Percentiles rank a stretch among this genome's conserved stretches.
Conservation (phyloP, 2,888 invertebrate genomes). For the Archips xylosteana region DNA sequence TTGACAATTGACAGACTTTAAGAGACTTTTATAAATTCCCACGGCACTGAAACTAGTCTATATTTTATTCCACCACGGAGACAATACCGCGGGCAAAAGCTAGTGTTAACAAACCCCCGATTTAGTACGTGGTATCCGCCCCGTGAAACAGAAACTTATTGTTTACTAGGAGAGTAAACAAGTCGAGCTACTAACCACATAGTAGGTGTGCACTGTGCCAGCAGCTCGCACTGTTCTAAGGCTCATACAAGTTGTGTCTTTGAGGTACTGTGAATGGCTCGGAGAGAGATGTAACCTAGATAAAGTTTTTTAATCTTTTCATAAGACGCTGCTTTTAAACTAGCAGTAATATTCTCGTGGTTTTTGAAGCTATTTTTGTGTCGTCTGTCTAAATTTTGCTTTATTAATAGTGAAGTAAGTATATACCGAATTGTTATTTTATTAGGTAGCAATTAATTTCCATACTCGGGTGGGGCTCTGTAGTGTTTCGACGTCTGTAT, state of each 20-base stretch:
- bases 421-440: too few species aligned
- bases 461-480: too few species aligned
- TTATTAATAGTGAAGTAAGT: too few species aligned
- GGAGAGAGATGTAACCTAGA: slow-evolving; percentile 66
- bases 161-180: neutral
- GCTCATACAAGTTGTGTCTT: slow-evolving; percentile 25
- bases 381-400: too few species aligned
- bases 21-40: too few species aligned
- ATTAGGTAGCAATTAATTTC: too few species aligned
- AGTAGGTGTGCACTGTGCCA: neutral
- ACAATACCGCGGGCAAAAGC: too few species aligned
- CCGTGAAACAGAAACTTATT: neutral
- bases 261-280: slow-evolving; percentile 29
- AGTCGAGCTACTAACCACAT: neutral
- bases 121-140: neutral
- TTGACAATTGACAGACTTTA: too few species aligned
- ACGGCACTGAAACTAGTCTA: too few species aligned
- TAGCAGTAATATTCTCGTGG: slow-evolving; percentile 18
- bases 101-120: neutral
- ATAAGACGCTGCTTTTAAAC: slow-evolving; percentile 18
- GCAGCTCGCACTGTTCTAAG: neutral
- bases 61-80: too few species aligned
- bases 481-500: too few species aligned
- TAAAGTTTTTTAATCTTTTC: slow-evolving; percentile 52
- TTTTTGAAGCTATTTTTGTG: neutral